Base-by-base conservation (phyloP, 2,888 invertebrate species). In the Norana najaformis region DNA sequence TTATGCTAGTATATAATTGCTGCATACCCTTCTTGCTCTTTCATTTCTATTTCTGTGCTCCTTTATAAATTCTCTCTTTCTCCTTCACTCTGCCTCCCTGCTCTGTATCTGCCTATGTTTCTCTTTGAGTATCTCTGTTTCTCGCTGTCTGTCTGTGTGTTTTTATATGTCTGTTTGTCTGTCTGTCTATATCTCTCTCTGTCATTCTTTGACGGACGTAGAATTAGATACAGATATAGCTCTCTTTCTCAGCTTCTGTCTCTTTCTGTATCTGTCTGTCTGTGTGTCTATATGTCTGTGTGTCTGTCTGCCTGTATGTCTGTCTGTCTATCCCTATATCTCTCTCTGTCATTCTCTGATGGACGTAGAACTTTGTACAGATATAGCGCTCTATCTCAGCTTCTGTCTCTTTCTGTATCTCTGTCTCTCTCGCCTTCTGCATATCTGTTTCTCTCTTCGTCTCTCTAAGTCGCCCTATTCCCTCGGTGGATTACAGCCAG, bases 201-300 rank as follows among this genome's bases (percentile, higher is more conserved):
- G 18, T 85, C 85, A n/a, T 14, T 36, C 8, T 85, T 0, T 36
- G 18, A 53, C 16, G 16, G 53, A 18, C 16, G 53, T 53, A 23
- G 16, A 53, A 53, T 53, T 53, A 53, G n/a, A n/a, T 53, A 53
- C 53, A 16, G 23, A 53, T 18, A 23, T 53, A 16, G 53, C 36
- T 35, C 36, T 85, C 18, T 85, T 5, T 88, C 39, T 39, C 1
- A 34, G 20, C 20, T 0, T 39, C 30, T 6, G 16, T 88, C 88
- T 88, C 88, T 88, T 38, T 37, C 37, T 8, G 37, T 16, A 1
- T n/a, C 88, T 88, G 13, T 88, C 88, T 88, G 16, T 35, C 36
- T 11, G 13, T 88, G 89, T 90, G n/a, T 88, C 90, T 89, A 53
- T 90, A 88, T 38, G 69, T 89, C 91, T 88, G 39, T 91, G 88